Base-by-base conservation (phyloP, 1,140 invertebrate species). In the Bombus superbus region DNA sequence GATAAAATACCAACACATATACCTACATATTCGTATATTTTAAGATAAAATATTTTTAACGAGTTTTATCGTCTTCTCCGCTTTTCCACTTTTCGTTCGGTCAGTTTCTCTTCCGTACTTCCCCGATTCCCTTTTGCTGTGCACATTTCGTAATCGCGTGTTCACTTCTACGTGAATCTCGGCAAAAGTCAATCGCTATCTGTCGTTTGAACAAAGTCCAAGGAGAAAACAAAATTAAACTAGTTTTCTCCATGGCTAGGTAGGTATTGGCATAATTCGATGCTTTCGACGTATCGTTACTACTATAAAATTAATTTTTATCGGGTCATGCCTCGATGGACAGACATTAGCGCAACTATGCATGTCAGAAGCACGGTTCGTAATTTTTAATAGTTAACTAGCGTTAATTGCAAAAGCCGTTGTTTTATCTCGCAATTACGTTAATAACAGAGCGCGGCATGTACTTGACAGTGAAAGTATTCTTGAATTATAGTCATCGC, bases 391-490 rank as follows among this genome's bases (percentile, higher is more conserved):
- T 8, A 53, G 47, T 53, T 53, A 53, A 53, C 47, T 8, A 22
- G 11, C 18, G 18, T 42, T 72, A 72, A 18, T 13, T 2, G 15
- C 1, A 9, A 44, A 28, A 44, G 5, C 8, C 0, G 28, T 44
- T 5, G 47, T 53, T 53, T 53, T 2, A 22, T 53, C 47, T 53
- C 6, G 47, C 40, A n/a, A 22, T 42, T 44, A n/a, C 4, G 40
- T 28, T 42, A 47, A 73, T 11, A 47, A 32, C 0, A 53, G 6
- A 53, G 22, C 4, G 6, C 40, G 6, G 4, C 3, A 22, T 9
- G 42, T 73, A 73, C 72, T 73, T 73, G 72, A 44, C 72, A 73
- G 72, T 73, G 72, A 73, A 47, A 32, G 72, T 73, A 32, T 28
- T 13, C 15, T 32, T 22, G 18, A 73, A 32, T 0, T 4, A 3